Evolutionary conservation across 2,888 invertebrate species (phyloP).

Genomic region (Rugalucina vietnamica): DNA sequence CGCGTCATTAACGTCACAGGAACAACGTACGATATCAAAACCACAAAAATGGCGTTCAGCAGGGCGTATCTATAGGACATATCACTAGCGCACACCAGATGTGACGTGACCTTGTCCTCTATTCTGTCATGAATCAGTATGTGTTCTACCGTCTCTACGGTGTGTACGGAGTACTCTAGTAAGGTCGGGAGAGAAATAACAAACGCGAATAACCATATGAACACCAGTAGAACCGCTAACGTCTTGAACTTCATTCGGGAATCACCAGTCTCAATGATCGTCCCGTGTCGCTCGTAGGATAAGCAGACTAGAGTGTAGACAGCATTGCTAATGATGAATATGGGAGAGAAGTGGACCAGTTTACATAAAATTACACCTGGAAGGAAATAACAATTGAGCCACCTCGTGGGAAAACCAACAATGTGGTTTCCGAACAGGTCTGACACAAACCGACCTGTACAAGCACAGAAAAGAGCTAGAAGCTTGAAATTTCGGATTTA

Average conservation of each 20-base stretch:
- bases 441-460: no score
- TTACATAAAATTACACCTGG: not conserved
- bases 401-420: no score
- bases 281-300: not conserved
- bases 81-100: not conserved
- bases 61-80: not conserved
- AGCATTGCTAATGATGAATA: not conserved
- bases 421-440: no score
- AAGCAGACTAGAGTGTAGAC: not conserved
- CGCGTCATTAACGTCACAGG: constrained; percentile 60
- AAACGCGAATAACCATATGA: not conserved
- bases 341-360: constrained; percentile 1
- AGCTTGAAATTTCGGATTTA: no score
- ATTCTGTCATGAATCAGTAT: not conserved
- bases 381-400: not conserved
- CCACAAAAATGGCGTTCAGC: constrained; percentile 63
- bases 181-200: not conserved
- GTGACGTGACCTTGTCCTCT: not conserved
- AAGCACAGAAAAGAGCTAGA: no score
- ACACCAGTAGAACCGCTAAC: not conserved
- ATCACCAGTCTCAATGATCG: not conserved
- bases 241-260: not conserved
- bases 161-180: not conserved
- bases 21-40: constrained; percentile 63
- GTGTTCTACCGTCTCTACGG: not conserved